Base-by-base conservation (phyloP, 2,113 vertebrate species). In the Eptesicus fuscus region DNA sequence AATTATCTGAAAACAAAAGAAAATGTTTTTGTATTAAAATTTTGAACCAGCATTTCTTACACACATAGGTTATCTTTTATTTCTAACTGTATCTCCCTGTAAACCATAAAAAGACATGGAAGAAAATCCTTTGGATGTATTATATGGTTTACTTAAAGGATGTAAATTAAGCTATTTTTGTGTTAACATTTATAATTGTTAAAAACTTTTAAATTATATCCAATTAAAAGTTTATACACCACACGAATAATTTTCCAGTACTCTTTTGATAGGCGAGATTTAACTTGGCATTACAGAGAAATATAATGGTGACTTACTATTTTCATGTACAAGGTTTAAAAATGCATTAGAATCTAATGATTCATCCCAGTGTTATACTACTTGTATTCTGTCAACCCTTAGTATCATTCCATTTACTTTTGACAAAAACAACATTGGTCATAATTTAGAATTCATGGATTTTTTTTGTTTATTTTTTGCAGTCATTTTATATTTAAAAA, bases 141-240 rank as follows among this genome's bases (percentile, higher is more conserved):
- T 53, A 20, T 7, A 63, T 83, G 20, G 13, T 71, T 88, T 93
- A 77, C 56, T 82, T 80, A 74, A 35, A 74, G 2, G n/a, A 30
- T 12, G 59, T 91, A 76, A 76, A 88, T 59, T 40, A 61, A 40
- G 6, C 23, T 17, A 25, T 84, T 42, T 70, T 84, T 85, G 13
- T 91, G 30, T 91, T 93, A 90, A 76, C n/a, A 70, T 76, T 91
- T 82, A 70, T 77, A 86, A 77, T 90, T 80, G 12, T 53, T 79
- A 53, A 51, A 90, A 88, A 28, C 37, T 59, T 85, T 13, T 22
- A 44, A 56, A 56, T 70, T 69, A 37, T 56, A 70, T 92, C 14
- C 37, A 76, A 6, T 67, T 59, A 63, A 53, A 76, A 79, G 28
- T 79, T 17, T 93, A 69, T 25, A 49, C 13, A 61, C 7, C 51